These are phyloP conservation scores for Lutjanus erythropterus DNA, from an alignment of 2,113 vertebrate genomes.

Conservation along the genomic window DNA sequence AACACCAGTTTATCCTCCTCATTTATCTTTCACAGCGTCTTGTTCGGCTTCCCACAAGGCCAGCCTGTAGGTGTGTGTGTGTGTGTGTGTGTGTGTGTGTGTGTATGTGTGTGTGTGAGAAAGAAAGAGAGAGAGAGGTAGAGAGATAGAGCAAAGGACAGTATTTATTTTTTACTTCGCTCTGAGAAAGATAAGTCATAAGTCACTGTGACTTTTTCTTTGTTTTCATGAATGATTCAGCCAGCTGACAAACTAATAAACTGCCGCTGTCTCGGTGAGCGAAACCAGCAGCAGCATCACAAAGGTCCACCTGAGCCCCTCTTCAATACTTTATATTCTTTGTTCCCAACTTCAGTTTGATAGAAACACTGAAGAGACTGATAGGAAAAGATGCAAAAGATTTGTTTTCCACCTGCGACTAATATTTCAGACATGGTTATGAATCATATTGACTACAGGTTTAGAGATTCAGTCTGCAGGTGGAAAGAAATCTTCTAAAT, in stretches of 20 bases:
- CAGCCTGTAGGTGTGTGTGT: background rate
- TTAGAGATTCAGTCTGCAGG: too few relatives aligned
- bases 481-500: too few relatives aligned
- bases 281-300: background rate
- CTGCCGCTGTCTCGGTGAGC: background rate
- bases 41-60: constrained; percentile 31
- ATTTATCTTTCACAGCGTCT: constrained; percentile 62
- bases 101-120: constrained; percentile 9
- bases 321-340: constrained; percentile 26
- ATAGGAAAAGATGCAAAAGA: background rate
- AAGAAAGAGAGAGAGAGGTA: too few relatives aligned
- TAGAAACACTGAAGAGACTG: background rate
- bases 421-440: background rate
- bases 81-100: constrained; percentile 6
- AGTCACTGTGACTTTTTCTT: constrained; percentile 58
- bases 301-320: background rate
- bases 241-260: constrained; percentile 49
- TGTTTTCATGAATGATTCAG: constrained; percentile 65
- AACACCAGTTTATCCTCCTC: constrained; percentile 46
- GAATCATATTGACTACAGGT: background rate
- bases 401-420: background rate
- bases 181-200: constrained; percentile 37
- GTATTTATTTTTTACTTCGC: constrained; percentile 23
- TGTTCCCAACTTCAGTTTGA: constrained; percentile 12
- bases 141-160: constrained; percentile 8